A percentile compares a stretch with the other conserved stretches of the same genome.
phyloP scores from a whole-genome alignment of 2,113 vertebrate genomes.

The Andinoacara biseriatus region DNA sequence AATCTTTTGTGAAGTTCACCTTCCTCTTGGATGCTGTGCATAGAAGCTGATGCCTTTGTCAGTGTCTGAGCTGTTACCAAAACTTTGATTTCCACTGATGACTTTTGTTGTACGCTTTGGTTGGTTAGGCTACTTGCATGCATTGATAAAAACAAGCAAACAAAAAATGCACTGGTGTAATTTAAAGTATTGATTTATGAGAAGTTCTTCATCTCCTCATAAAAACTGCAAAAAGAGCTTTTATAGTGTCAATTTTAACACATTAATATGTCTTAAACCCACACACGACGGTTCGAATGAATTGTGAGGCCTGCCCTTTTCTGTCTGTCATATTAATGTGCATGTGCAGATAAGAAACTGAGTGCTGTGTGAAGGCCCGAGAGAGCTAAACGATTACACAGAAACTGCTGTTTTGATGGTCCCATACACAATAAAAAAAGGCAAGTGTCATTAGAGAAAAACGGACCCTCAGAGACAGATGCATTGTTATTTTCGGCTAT shows the following conservation, averaged over 20 bases:
- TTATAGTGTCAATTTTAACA: background rate
- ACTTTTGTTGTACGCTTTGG: background rate
- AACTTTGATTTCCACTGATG: background rate
- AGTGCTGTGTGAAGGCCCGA: background rate
- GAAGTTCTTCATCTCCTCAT: background rate
- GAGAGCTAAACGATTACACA: background rate
- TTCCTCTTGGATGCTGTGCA: background rate
- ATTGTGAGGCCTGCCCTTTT: background rate
- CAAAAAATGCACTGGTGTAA: background rate
- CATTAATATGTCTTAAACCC: background rate
- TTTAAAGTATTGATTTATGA: background rate
- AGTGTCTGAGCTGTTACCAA: background rate
- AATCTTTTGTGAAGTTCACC: background rate
- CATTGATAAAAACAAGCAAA: background rate
- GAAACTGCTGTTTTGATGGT: background rate
- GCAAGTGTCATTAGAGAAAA: conserved; percentile 23
- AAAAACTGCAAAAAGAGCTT: background rate
- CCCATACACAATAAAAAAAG: conserved; percentile 18
- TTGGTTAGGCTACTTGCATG: background rate
- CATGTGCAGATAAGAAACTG: background rate
- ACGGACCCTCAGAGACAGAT: conserved; percentile 30
- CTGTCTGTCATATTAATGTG: background rate
- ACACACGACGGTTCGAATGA: background rate
- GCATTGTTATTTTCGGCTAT: conserved; percentile 39
- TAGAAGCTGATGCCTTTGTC: background rate